phyloP scores from a whole-genome alignment of 2,113 vertebrate genomes.

The Meles meles region DNA sequence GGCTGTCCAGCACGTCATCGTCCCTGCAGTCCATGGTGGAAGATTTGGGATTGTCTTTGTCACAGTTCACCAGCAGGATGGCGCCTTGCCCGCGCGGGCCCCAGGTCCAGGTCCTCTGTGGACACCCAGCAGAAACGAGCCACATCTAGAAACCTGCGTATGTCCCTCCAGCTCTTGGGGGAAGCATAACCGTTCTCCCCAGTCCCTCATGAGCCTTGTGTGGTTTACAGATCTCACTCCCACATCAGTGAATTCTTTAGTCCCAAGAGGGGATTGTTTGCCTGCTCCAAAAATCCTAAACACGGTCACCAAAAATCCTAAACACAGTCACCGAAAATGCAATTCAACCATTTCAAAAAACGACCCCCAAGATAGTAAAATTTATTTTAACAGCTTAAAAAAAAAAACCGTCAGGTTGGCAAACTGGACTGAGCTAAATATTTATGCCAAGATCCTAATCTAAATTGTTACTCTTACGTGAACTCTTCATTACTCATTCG shows the following conservation, averaged over 20 bases:
- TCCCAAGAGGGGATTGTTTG: not conserved
- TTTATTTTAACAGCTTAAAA: not conserved
- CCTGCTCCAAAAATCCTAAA: not conserved
- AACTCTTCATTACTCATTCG: not conserved
- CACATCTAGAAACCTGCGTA: accelerated
- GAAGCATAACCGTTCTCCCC: accelerated
- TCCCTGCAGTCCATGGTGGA: not conserved
- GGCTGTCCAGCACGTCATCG: not conserved
- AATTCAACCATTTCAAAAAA: not conserved
- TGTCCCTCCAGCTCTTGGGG: not conserved
- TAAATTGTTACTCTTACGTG: not conserved
- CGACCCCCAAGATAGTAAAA: not conserved
- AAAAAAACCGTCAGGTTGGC: not conserved
- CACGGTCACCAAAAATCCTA: not conserved
- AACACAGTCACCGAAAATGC: not conserved
- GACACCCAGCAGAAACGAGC: not conserved
- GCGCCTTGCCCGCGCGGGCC: constrained; percentile 90
- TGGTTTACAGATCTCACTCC: accelerated
- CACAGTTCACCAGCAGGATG: constrained; percentile 94
- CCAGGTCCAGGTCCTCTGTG: constrained; percentile 92
- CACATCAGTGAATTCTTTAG: too few relatives aligned
- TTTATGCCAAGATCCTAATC: not conserved
- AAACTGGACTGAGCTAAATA: not conserved
- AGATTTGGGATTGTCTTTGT: constrained; percentile 79
- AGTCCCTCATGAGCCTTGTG: accelerated